Percentiles rank a stretch among this genome's conserved stretches.
Conservation (phyloP, 2,888 invertebrate genomes). For the Synergus laeviventris region DNA sequence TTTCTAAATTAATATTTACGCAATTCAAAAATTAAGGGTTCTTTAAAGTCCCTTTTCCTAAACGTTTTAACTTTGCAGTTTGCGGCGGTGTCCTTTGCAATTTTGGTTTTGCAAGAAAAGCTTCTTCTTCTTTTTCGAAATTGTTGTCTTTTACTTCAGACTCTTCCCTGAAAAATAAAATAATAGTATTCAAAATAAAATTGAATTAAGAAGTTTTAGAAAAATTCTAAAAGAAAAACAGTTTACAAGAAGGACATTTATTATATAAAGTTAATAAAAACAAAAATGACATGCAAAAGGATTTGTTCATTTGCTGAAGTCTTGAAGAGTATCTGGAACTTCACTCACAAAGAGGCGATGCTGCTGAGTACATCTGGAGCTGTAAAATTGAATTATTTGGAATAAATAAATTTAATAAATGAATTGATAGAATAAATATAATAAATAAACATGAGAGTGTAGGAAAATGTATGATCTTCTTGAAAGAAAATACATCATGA, state of each 20-base stretch:
- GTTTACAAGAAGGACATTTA: not conserved
- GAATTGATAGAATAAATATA: constrained; percentile 29
- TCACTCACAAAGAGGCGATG: constrained; percentile 68
- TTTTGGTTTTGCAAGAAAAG: constrained; percentile 68
- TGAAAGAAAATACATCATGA: constrained; percentile 12
- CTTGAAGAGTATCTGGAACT: constrained; percentile 24
- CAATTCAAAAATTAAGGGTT: constrained; percentile 45
- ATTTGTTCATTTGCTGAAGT: not conserved
- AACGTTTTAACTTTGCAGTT: constrained; percentile 34
- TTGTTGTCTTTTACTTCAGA: constrained; percentile 42
- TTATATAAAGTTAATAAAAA: not conserved
- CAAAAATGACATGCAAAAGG: not conserved
- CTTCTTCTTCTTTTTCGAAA: constrained; percentile 58
- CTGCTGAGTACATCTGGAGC: constrained; percentile 62
- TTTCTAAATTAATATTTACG: constrained; percentile 45
- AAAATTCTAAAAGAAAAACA: not conserved
- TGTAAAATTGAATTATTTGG: constrained; percentile 48
- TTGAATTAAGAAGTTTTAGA: not conserved
- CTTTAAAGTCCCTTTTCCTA: constrained; percentile 43
- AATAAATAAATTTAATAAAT: constrained; percentile 39
- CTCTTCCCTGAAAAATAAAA: constrained; percentile 29
- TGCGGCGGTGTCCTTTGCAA: constrained; percentile 66
- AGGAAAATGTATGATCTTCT: not conserved
- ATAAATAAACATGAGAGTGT: not conserved
- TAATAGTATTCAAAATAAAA: constrained; percentile 41